Base-by-base conservation (phyloP, 2,797 vertebrate species). In the Pogoniulus pusillus region DNA sequence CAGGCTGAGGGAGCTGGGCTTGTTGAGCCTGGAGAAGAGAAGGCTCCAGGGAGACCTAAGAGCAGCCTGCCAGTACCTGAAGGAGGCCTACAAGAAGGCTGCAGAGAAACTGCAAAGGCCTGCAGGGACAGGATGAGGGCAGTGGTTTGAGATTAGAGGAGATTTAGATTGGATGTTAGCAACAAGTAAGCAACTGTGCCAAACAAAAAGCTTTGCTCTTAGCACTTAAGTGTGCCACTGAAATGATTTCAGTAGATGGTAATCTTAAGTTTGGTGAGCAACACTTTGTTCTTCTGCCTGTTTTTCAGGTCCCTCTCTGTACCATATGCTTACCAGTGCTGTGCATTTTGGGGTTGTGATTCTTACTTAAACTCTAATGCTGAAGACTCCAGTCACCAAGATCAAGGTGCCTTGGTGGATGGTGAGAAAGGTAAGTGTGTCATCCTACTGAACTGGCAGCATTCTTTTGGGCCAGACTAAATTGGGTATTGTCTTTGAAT, bases 261-360 rank as follows among this genome's bases (percentile, higher is more conserved):
- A 34, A 53, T 71, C 37, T 60, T 53, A 34, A n/a, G 12, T 24
- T 18, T 4, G 10, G 10, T 77, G 74, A 12, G 51, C 71, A 74
- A 62, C 51, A 4, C 6, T 43, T 18, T 45, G 6, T 63, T 89
- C 53, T 82, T 84, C 45, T 85, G 16, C 64, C 57, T 93, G 32
- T 78, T 32, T 95, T 97, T 81, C 78, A 99, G 99, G 97, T 99
- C 98, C 35, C 98, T 99, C 87, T 99, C 99, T 27, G 98, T 99
- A 65, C 99, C 99, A 0, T 99, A 99, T 53, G 99, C 99, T 77
- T 99, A 99, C 96, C 99, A 99, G 96, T 99, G 99, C 97, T 99
- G 99, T 96, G 98, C 98, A 1, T 99, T 99, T 93, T 98, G 98
- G 90, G 98, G 98, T 23, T 99, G 98, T 93, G 98, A 99, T 88